phyloP scores from a whole-genome alignment of 92 coral and sea anemone species.

The Meandrina meandrites region DNA sequence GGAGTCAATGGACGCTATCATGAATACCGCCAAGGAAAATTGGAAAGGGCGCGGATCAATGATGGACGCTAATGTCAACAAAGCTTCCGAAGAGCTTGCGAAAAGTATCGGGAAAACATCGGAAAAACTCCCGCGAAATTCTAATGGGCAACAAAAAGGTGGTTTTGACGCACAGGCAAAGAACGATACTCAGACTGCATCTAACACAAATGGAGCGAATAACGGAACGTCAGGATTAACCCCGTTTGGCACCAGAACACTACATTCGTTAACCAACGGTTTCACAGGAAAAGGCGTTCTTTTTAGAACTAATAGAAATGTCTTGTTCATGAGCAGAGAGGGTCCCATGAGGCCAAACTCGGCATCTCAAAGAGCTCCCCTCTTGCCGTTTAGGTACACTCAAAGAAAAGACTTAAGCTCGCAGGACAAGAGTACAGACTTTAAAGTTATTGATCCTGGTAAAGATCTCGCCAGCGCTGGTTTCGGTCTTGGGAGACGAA shows the following conservation, averaged over 20 bases:
- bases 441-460: slow-evolving; percentile 71
- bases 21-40: slow-evolving; percentile 48
- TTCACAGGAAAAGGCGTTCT: slow-evolving; percentile 24
- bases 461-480: slow-evolving; percentile 93
- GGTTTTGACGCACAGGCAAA: not conserved
- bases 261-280: slow-evolving; percentile 26
- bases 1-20: slow-evolving; percentile 48
- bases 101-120: slow-evolving; percentile 23
- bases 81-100: slow-evolving; percentile 36
- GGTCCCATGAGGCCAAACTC: slow-evolving; percentile 30
- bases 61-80: slow-evolving; percentile 9
- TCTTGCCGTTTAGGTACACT: slow-evolving; percentile 69
- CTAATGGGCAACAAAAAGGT: not conserved
- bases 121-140: not conserved
- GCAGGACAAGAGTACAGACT: slow-evolving; percentile 35
- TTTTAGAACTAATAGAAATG: slow-evolving; percentile 15
- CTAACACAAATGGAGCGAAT: not conserved
- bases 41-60: slow-evolving; percentile 57
- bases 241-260: slow-evolving; percentile 25
- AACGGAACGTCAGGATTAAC: not conserved
- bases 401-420: slow-evolving; percentile 50
- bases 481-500: slow-evolving; percentile 63
- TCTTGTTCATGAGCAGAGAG: slow-evolving; percentile 27
- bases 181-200: not conserved
- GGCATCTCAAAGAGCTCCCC: slow-evolving; percentile 51